These are phyloP conservation scores for Okamejei kenojei DNA, from an alignment of 2,797 vertebrate genomes.

Conservation along the genomic window DNA sequence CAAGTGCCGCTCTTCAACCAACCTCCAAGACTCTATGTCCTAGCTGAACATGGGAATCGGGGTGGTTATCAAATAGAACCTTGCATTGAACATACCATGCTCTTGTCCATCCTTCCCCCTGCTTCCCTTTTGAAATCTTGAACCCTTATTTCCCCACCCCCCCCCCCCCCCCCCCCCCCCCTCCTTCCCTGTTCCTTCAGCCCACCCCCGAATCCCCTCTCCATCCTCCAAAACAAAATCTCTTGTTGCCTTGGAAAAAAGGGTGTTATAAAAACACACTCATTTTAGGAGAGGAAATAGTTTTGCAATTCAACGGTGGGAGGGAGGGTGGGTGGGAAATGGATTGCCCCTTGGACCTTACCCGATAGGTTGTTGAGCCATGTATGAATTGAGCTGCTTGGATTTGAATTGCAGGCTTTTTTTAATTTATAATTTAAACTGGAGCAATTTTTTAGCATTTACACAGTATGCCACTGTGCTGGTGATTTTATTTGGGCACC, in stretches of 20 bases:
- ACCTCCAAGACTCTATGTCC: neutral
- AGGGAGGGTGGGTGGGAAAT: neutral
- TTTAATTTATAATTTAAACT: slow-evolving; percentile 25
- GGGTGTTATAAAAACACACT: neutral
- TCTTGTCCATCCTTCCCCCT: neutral
- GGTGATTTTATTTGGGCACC: neutral
- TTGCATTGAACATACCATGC: neutral
- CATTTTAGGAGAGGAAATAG: neutral
- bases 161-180: too few relatives aligned
- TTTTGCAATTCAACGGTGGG: neutral
- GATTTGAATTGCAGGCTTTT: slow-evolving; percentile 23
- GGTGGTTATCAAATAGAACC: neutral
- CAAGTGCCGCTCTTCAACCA: neutral
- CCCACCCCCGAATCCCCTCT: neutral
- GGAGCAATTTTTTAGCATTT: neutral
- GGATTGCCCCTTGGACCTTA: neutral
- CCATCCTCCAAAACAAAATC: neutral
- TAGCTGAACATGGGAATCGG: neutral
- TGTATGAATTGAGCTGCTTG: neutral
- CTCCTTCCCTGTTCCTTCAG: neutral
- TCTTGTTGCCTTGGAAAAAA: neutral
- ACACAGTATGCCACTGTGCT: slow-evolving; percentile 8
- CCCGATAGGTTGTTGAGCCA: slow-evolving; percentile 5
- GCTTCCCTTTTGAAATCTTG: neutral
- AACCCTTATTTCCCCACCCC: neutral